phyloP scores from a whole-genome alignment of 2,113 vertebrate genomes.

The Elephantulus edwardii region DNA sequence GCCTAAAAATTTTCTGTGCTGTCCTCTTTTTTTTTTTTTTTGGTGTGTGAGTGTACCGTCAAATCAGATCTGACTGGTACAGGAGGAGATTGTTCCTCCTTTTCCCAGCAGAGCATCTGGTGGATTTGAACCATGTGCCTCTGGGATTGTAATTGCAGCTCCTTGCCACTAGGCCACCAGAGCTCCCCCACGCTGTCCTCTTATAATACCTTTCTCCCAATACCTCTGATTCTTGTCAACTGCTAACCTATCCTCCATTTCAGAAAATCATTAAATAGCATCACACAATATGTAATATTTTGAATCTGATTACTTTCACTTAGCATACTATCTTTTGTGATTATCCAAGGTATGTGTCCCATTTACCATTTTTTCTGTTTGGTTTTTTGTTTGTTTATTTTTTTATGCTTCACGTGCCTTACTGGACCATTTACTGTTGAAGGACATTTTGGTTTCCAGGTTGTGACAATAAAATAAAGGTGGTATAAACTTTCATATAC shows the following conservation, averaged over 20 bases:
- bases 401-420: no score
- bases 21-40: no score
- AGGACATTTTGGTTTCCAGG: neutral
- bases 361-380: neutral
- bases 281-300: neutral
- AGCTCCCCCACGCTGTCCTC: no score
- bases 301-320: conserved; percentile 4
- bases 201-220: neutral
- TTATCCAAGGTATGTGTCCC: neutral
- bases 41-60: no score
- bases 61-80: no score
- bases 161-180: no score
- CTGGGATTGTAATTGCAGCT: no score
- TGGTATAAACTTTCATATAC: neutral
- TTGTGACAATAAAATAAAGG: neutral
- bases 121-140: no score
- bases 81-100: no score
- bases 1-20: neutral
- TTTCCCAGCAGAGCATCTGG: no score
- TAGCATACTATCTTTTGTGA: neutral
- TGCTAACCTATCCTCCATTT: neutral
- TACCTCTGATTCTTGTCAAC: neutral
- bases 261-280: neutral
- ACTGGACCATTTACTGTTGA: neutral
- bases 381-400: no score